These are phyloP conservation scores for Lampropteryx suffumata DNA, from an alignment of 2,888 invertebrate species.

Conservation along the genomic window DNA sequence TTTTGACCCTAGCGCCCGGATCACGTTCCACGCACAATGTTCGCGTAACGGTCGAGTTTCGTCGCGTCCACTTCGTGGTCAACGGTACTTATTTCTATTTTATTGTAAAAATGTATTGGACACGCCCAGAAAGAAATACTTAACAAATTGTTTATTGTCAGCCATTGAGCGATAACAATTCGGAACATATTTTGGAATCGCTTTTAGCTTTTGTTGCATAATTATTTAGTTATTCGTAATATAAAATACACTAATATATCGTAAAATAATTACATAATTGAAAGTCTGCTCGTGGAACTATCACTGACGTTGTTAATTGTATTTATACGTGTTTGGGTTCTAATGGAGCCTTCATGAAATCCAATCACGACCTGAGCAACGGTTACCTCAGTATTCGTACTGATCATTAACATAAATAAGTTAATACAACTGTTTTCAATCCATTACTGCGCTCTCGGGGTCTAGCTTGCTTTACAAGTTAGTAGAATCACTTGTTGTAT, in stretches of 20 bases:
- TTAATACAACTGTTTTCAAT: constrained; percentile 30
- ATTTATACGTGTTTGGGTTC: constrained; percentile 26
- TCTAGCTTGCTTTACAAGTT: constrained; percentile 24
- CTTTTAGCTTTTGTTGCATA: too few species aligned
- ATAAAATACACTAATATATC: too few species aligned
- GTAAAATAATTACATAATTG: constrained; percentile 16
- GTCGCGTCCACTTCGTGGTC: constrained; percentile 54
- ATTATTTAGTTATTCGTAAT: too few species aligned
- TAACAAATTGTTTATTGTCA: constrained; percentile 63
- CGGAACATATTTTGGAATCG: too few species aligned
- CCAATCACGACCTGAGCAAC: constrained; percentile 36
- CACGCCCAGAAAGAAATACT: constrained; percentile 51
- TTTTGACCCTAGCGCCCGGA: constrained; percentile 32
- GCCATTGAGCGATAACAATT: constrained; percentile 35
- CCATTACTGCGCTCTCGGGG: constrained; percentile 26
- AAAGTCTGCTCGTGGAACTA: constrained; percentile 8
- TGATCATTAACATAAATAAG: constrained; percentile 37
- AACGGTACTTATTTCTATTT: constrained; percentile 65
- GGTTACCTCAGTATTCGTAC: constrained; percentile 32
- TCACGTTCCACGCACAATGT: constrained; percentile 68
- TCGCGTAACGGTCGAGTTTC: constrained; percentile 61
- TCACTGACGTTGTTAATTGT: constrained; percentile 18
- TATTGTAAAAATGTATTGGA: constrained; percentile 59
- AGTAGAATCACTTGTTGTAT: constrained; percentile 20
- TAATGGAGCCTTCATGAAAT: constrained; percentile 33